Evolutionary conservation across 2,797 vertebrate genomes (phyloP), one percentile per base, ranked within the genome.

Genomic region (Paramormyrops hopkinsi): DNA sequence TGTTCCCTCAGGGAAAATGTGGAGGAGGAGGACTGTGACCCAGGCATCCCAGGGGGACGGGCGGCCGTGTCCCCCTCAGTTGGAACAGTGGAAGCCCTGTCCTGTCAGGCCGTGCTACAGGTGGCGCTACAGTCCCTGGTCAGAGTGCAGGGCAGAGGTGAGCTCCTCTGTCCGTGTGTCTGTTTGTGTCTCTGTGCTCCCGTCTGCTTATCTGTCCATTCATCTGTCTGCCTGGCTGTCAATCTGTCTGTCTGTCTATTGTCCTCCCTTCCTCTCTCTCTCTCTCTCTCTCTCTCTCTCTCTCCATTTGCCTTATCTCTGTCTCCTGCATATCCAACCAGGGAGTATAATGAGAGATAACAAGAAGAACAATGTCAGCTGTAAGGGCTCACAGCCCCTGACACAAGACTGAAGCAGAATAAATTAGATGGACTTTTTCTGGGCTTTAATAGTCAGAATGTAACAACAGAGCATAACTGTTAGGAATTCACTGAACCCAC

Each of bases 41-140:
- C 98, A 99, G 92, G 96, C 96, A 4, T 97, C 97, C 90, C 98
- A 99, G 94, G 98, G 98, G 0, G 98, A 99, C 29, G 98, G 98
- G 14, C 96, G 98, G 89, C 98, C 98, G 0, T 99, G 98, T 89
- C 96, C 97, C 0, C 91, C 94, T 79, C 97, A 97, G 94, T 94
- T 97, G 96, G 97, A 99, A 79, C 98, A 99, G 92, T 97, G 97
- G 95, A 99, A 99, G 92, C 97, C 98, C 19, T 99, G 98, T 62
- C 97, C 97, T 22, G 97, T 99, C 73, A 98, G 97, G 88, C 98
- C 98, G 59, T 99, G 98, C 91, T 98, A 97, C 93, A 96, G 92
- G 62, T 99, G 98, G 98, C 96, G 95, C 37, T 99, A 99, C 29
- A 95, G 97, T 8, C 88, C 92, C 89, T 99, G 98, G 98, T 98